A percentile compares a stretch with the other conserved stretches of the same genome.
phyloP scores from a whole-genome alignment of 2,797 vertebrate genomes.

The Bovichtus variegatus region DNA sequence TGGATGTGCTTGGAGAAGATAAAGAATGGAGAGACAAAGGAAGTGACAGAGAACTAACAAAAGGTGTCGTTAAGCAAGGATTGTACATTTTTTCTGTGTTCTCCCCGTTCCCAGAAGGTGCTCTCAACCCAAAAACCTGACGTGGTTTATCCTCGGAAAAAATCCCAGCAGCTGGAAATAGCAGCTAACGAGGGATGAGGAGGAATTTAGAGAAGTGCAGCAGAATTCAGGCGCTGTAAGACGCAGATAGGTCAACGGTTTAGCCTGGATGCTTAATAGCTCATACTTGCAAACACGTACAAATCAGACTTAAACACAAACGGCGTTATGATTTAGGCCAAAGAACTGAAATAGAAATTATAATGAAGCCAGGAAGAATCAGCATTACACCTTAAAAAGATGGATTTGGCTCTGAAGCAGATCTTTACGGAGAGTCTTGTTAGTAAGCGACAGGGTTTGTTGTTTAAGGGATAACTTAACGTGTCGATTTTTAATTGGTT shows the following conservation, averaged over 20 bases:
- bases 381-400: conserved; percentile 27
- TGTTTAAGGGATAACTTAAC: conserved; percentile 32
- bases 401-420: conserved; percentile 36
- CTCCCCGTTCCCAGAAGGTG: conserved; percentile 47
- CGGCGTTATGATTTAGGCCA: conserved; percentile 18
- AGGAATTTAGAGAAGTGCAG: conserved; percentile 67
- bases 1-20: conserved; percentile 65
- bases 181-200: conserved; percentile 59
- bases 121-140: conserved; percentile 56
- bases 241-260: conserved; percentile 47
- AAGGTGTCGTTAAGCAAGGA: conserved; percentile 50
- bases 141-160: conserved; percentile 62
- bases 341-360: conserved; percentile 21
- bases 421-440: conserved; percentile 30
- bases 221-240: conserved; percentile 47
- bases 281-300: background rate
- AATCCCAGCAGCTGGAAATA: conserved; percentile 62
- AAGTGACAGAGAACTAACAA: conserved; percentile 34
- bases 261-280: conserved; percentile 41
- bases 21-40: conserved; percentile 41
- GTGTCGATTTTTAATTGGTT: conserved; percentile 52
- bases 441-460: conserved; percentile 14
- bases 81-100: conserved; percentile 20
- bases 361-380: conserved; percentile 25
- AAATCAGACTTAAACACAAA: conserved; percentile 38